Evolutionary conservation across 2,888 invertebrate genomes (phyloP).

Genomic region (Sylvicola cinctus): DNA sequence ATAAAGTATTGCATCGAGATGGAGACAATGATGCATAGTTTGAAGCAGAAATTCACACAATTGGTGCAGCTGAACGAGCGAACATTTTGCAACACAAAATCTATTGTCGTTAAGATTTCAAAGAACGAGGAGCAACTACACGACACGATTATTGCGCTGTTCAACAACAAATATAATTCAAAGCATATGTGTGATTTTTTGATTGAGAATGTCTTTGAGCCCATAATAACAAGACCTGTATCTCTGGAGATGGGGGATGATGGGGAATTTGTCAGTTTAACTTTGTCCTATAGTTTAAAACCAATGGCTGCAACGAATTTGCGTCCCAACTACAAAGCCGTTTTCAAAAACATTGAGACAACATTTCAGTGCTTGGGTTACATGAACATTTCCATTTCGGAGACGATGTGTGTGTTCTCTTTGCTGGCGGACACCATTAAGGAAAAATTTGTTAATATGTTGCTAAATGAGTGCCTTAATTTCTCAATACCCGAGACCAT

Average conservation of each 20-base stretch:
- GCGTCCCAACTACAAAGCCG: conserved; percentile 20
- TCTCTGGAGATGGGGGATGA: conserved; percentile 15
- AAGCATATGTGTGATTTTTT: conserved; percentile 19
- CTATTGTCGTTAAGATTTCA: conserved; percentile 18
- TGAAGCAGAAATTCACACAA: conserved; percentile 20
- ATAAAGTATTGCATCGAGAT: conserved; percentile 20
- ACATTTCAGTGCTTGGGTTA: conserved; percentile 15
- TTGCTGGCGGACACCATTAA: conserved; percentile 33
- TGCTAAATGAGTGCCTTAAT: conserved; percentile 53
- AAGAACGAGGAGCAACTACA: conserved; percentile 17
- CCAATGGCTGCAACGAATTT: conserved; percentile 12
- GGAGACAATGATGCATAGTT: conserved; percentile 18
- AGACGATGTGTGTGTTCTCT: conserved; percentile 16
- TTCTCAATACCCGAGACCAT: conserved; percentile 57
- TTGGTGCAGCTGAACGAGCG: conserved; percentile 20
- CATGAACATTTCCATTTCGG: conserved; percentile 18
- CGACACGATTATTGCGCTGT: conserved; percentile 19
- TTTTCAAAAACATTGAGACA: conserved; percentile 16
- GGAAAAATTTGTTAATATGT: conserved; percentile 35
- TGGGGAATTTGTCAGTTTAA: conserved; percentile 13
- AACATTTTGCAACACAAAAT: conserved; percentile 19
- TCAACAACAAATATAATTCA: conserved; percentile 21
- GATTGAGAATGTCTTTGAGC: conserved; percentile 20
- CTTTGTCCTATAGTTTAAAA: conserved; percentile 18
- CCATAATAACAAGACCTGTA: conserved; percentile 20